Percentiles rank a stretch among this genome's conserved stretches.
phyloP scores from a whole-genome alignment of 2,797 vertebrate genomes.

The Semaprochilodus insignis region DNA sequence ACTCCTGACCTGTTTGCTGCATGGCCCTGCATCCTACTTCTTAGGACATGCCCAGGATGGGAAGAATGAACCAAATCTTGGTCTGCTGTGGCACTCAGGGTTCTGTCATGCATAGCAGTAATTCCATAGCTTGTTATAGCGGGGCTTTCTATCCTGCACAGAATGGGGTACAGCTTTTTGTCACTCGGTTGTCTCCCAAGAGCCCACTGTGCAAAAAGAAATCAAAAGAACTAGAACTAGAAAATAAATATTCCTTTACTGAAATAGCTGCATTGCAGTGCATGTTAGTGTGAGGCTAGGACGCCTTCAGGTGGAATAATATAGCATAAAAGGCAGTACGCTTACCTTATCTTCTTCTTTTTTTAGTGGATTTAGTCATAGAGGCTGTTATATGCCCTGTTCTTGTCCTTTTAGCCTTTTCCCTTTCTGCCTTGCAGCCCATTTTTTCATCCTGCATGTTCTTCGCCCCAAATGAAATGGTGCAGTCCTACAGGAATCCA shows the following conservation, averaged over 20 bases:
- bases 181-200: slow-evolving; percentile 54
- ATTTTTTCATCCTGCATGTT: slow-evolving; percentile 64
- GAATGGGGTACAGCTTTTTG: slow-evolving; percentile 17
- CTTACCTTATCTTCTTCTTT: slow-evolving; percentile 20
- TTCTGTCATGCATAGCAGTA: slow-evolving; percentile 18
- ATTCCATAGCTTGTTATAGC: slow-evolving; percentile 16
- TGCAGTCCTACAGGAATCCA: slow-evolving; percentile 47
- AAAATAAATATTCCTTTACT: slow-evolving; percentile 35
- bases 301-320: slow-evolving; percentile 19
- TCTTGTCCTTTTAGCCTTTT: slow-evolving; percentile 53
- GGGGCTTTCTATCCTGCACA: slow-evolving; percentile 34
- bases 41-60: slow-evolving; percentile 18
- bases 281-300: slow-evolving; percentile 43
- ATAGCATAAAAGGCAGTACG: slow-evolving; percentile 27
- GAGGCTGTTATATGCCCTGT: slow-evolving; percentile 37
- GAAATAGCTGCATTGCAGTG: slow-evolving; percentile 53
- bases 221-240: slow-evolving; percentile 31
- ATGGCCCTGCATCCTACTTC: slow-evolving; percentile 28
- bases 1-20: slow-evolving; percentile 46
- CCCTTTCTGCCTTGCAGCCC: slow-evolving; percentile 71
- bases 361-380: slow-evolving; percentile 44
- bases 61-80: slow-evolving; percentile 22
- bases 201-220: slow-evolving; percentile 75
- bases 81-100: slow-evolving; percentile 27
- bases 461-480: slow-evolving; percentile 42